phyloP scores from a whole-genome alignment of 1,140 invertebrate species.

The Probaryconus sp. region DNA sequence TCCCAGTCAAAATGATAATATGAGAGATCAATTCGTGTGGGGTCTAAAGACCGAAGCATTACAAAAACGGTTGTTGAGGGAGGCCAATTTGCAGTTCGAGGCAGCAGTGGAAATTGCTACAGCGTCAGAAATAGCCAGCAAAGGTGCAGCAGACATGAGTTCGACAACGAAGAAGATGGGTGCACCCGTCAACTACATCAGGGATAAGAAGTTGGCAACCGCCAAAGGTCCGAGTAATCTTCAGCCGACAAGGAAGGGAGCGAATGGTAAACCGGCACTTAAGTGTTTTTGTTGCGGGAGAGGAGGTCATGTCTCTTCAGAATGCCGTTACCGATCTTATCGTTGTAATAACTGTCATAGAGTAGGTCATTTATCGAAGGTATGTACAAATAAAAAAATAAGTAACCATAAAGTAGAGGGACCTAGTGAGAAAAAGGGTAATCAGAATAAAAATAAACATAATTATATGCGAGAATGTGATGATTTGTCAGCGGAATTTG shows the following conservation, averaged over 20 bases:
- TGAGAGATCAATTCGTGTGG: slow-evolving; percentile 67
- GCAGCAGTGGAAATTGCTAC: slow-evolving; percentile 60
- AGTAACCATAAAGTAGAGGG: too few relatives aligned
- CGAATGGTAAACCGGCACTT: too few relatives aligned
- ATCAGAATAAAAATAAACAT: too few relatives aligned
- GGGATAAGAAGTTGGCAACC: too few relatives aligned
- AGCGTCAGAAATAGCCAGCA: slow-evolving; percentile 33
- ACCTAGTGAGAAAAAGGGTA: too few relatives aligned
- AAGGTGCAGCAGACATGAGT: slow-evolving; percentile 25
- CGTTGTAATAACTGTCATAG: slow-evolving; percentile 10
- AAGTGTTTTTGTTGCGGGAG: slow-evolving; percentile 6
- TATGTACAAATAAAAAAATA: not conserved
- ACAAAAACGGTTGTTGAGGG: slow-evolving; percentile 51
- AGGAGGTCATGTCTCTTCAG: not conserved
- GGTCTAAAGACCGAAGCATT: slow-evolving; percentile 55
- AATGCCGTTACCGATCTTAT: not conserved
- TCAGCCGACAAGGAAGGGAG: too few relatives aligned
- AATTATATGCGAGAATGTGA: too few relatives aligned
- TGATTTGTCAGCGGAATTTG: too few relatives aligned
- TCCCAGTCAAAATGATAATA: slow-evolving; percentile 43
- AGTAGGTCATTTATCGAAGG: slow-evolving; percentile 1
- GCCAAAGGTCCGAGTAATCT: too few relatives aligned
- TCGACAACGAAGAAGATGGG: too few relatives aligned
- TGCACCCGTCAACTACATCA: too few relatives aligned
- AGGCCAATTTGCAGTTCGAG: slow-evolving; percentile 51